Percentiles rank a stretch among this genome's conserved stretches.
Evolutionary conservation across 2,113 vertebrate genomes (phyloP).

Genomic region (Gymnorhina tibicen): DNA sequence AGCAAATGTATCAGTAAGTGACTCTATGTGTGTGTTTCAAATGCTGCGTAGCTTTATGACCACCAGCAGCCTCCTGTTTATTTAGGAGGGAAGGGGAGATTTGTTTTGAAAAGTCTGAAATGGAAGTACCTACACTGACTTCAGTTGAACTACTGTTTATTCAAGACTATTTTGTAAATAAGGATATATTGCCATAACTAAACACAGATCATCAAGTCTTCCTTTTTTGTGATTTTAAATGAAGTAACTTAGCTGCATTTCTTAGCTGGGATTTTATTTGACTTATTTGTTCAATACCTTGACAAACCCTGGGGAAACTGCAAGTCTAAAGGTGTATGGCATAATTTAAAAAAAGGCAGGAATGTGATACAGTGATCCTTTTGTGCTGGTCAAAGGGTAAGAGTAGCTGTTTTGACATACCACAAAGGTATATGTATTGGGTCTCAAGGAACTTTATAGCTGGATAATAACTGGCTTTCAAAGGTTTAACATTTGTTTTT

Average conservation of each 20-base stretch:
- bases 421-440: neutral
- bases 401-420: neutral
- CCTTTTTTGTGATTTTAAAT: neutral
- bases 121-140: neutral
- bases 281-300: neutral
- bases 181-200: neutral
- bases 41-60: neutral
- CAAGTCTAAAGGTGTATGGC: neutral
- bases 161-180: neutral
- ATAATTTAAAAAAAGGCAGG: neutral
- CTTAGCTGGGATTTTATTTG: neutral
- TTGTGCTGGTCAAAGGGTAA: neutral
- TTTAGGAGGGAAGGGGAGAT: neutral
- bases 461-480: constrained; percentile 9
- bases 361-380: neutral
- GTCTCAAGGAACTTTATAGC: neutral
- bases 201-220: neutral
- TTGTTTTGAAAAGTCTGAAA: neutral
- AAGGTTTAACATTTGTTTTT: constrained; percentile 30
- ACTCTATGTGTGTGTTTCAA: neutral
- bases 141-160: neutral
- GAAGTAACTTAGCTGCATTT: neutral
- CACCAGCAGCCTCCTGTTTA: neutral
- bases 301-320: neutral
- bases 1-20: neutral